Conservation (phyloP, 2,113 vertebrate species). For the Struthio camelus region DNA sequence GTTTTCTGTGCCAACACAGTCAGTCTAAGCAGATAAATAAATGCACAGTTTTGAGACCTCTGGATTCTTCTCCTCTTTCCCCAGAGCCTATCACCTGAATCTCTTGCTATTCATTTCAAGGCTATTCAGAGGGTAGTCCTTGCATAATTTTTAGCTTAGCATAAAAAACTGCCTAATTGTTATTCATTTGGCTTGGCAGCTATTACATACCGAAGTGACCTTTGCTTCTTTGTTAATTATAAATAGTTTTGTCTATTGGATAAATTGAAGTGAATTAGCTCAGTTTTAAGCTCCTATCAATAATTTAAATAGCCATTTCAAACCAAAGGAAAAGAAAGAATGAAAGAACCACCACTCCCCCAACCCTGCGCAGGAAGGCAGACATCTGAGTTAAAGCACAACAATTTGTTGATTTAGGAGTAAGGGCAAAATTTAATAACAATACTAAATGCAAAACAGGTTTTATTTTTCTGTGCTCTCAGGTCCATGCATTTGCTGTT, state of each 20-base stretch:
- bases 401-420: not conserved
- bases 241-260: conserved; percentile 70
- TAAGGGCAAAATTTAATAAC: not conserved
- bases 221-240: conserved; percentile 75
- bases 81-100: not conserved
- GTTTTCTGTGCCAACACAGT: not conserved
- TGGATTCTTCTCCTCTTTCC: not conserved
- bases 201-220: conserved; percentile 52
- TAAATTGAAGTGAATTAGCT: conserved; percentile 72
- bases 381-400: not conserved
- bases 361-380: not conserved
- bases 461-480: not conserved
- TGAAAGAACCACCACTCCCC: fast-evolving
- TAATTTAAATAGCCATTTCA: conserved; percentile 67
- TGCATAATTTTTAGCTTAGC: conserved; percentile 46
- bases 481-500: not conserved
- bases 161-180: conserved; percentile 41
- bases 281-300: conserved; percentile 70
- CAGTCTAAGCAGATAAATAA: not conserved
- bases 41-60: not conserved
- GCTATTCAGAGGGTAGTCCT: not conserved
- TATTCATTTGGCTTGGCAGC: conserved; percentile 43
- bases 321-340: conserved; percentile 27
- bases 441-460: not conserved
- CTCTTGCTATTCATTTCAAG: conserved; percentile 41